Base-by-base conservation (phyloP, 2,113 vertebrate genomes). In the Semnornis frantzii region DNA sequence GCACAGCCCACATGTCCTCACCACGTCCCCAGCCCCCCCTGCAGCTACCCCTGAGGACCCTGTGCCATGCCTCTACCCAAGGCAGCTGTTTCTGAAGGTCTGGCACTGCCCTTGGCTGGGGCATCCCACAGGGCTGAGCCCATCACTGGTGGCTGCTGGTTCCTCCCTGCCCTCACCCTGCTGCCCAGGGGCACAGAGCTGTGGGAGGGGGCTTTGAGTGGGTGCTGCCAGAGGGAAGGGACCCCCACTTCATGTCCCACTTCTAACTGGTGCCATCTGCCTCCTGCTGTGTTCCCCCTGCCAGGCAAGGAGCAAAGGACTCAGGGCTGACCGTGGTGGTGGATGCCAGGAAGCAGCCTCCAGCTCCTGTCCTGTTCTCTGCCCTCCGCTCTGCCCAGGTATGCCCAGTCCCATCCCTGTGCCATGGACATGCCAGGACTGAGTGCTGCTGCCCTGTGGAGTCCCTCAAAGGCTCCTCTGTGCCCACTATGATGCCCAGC, bases 361-460 rank as follows among this genome's bases (percentile, higher is more conserved):
- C 97, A 1, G 92, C 96, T 21, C 96, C 97, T 0, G 91, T 90
- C 59, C 96, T 99, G 12, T 96, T 97, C 69, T 97, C 98, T 0
- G 98, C 99, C 39, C 96, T 99, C 82, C 97, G 98, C 74, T 94
- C 97, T 1, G 82, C 97, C 77, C 98, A 99, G 98, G 99, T 99
- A 95, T 59, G 0, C 37, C 0, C 0, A 24, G 72, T 14, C 42
- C 0, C 1, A 7, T 59, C 21, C 72, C 30, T 23, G 24, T 75
- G 82, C 85, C 50, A 20, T 0, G 9, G 31, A 37, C 1, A 4
- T 63, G 31, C 37, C 2, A 8, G 27, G 24, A 73, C 13, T 3
- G 8, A n/a, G 27, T 15, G 6, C 69, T 82, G 54, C 64, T 2
- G 6, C 58, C 44, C 64, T 24, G 15, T 19, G 7, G 23, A 58